Conservation (phyloP, 2,113 vertebrate genomes). For the Pipra filicauda region DNA sequence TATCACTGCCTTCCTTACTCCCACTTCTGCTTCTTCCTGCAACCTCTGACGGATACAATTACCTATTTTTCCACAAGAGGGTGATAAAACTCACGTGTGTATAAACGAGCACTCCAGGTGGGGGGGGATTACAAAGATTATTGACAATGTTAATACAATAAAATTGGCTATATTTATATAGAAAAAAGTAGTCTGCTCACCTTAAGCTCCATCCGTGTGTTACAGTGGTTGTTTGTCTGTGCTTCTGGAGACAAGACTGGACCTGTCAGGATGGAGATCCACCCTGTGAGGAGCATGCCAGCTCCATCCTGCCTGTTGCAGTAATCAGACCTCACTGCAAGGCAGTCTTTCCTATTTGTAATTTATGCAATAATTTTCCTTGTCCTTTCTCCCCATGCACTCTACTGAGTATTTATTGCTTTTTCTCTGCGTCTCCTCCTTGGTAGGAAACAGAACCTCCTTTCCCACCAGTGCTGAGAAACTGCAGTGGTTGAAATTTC, state of each 20-base stretch:
- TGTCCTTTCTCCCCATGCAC: neutral
- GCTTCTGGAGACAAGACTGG: neutral
- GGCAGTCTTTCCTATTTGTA: neutral
- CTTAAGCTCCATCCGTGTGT: neutral
- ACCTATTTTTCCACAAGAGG: slow-evolving; percentile 49
- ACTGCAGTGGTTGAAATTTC: neutral
- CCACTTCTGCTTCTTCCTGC: neutral
- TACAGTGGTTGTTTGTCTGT: neutral
- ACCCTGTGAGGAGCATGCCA: neutral
- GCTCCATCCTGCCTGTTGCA: neutral
- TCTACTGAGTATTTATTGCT: neutral
- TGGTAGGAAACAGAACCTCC: neutral
- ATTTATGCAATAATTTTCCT: neutral
- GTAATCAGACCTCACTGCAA: neutral
- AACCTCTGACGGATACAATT: neutral
- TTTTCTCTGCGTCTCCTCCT: rapidly evolving
- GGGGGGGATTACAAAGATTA: neutral
- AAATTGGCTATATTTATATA: neutral
- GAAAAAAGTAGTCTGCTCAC: neutral
- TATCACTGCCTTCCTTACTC: neutral
- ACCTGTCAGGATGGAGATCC: slow-evolving; percentile 3
- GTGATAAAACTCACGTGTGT: slow-evolving; percentile 18
- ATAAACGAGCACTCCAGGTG: neutral
- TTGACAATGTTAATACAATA: neutral
- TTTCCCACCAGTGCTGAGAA: neutral